Evolutionary conservation across 2,888 invertebrate species (phyloP).

Genomic region (Plemyria rubiginata): DNA sequence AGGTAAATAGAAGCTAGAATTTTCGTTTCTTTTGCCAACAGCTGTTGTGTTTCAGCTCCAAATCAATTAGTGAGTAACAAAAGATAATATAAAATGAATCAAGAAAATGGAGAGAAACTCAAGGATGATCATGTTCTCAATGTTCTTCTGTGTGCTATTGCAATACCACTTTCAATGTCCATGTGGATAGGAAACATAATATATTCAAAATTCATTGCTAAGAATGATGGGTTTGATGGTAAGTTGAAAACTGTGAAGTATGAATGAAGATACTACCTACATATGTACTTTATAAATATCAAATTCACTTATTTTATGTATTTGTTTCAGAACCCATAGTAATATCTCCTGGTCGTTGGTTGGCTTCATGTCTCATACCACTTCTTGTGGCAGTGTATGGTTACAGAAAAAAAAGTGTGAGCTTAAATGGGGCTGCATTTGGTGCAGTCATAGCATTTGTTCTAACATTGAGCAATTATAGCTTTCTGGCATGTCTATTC

Average conservation of each 20-base stretch:
- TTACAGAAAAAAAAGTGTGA: slow-evolving; percentile 87
- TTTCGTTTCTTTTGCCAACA: no score
- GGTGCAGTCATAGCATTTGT: slow-evolving; percentile 90
- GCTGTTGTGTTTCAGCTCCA: no score
- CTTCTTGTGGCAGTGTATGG: slow-evolving; percentile 88
- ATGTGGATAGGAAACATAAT: slow-evolving; percentile 90
- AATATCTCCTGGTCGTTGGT: slow-evolving; percentile 88
- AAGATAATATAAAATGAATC: slow-evolving; percentile 28
- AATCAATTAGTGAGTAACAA: no score
- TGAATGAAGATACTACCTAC: no score
- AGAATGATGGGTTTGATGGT: slow-evolving; percentile 84
- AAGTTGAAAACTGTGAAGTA: slow-evolving; percentile 43
- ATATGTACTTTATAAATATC: no score
- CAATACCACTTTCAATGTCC: slow-evolving; percentile 90
- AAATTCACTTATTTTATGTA: background rate
- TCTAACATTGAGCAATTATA: slow-evolving; percentile 90
- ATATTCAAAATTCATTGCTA: slow-evolving; percentile 85
- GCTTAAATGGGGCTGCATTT: slow-evolving; percentile 88
- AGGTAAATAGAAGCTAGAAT: no score
- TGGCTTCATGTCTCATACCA: slow-evolving; percentile 87
- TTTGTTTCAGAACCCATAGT: slow-evolving; percentile 80
- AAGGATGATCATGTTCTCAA: slow-evolving; percentile 80
- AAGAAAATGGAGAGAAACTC: slow-evolving; percentile 41
- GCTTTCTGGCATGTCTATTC: slow-evolving; percentile 89
- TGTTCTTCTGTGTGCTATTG: slow-evolving; percentile 87